Conservation (phyloP, 2,888 invertebrate species). For the Drosophila histrio region DNA sequence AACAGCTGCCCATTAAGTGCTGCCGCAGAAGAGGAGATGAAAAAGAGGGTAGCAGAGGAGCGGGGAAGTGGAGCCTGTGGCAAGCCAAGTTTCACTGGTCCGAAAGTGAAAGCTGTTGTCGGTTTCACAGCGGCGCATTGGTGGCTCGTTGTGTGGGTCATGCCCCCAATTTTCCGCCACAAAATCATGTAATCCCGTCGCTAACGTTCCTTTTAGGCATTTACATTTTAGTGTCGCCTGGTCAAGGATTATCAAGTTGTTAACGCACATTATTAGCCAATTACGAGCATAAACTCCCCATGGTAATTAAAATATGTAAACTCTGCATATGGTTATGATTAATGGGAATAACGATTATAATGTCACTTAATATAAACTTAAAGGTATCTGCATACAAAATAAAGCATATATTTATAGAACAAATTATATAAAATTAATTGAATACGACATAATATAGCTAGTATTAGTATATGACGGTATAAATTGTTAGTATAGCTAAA, state of each 20-base stretch:
- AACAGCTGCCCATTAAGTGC: slow-evolving; percentile 49
- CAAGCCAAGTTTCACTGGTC: slow-evolving; percentile 44
- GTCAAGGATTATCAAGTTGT: slow-evolving; percentile 50
- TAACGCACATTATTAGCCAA: slow-evolving; percentile 55
- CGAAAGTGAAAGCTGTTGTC: slow-evolving; percentile 59
- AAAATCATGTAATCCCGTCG: slow-evolving; percentile 70
- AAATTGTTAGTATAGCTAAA: too few species aligned
- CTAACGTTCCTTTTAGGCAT: slow-evolving; percentile 54
- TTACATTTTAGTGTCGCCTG: slow-evolving; percentile 21
- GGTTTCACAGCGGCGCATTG: slow-evolving; percentile 15
- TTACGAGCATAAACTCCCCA: slow-evolving; percentile 1
- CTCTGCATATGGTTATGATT: neutral
- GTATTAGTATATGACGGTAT: too few species aligned
- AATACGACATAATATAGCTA: too few species aligned
- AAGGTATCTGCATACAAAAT: too few species aligned
- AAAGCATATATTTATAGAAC: too few species aligned
- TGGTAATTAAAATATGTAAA: neutral
- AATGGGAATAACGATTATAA: neutral
- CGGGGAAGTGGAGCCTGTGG: slow-evolving; percentile 39
- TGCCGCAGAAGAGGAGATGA: neutral
- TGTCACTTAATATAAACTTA: neutral
- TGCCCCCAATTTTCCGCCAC: slow-evolving; percentile 16
- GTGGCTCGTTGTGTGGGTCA: slow-evolving; percentile 16
- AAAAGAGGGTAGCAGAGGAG: slow-evolving; percentile 13
- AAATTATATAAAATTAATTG: too few species aligned